phyloP scores from a whole-genome alignment of 2,113 vertebrate species.

The Naja naja region DNA sequence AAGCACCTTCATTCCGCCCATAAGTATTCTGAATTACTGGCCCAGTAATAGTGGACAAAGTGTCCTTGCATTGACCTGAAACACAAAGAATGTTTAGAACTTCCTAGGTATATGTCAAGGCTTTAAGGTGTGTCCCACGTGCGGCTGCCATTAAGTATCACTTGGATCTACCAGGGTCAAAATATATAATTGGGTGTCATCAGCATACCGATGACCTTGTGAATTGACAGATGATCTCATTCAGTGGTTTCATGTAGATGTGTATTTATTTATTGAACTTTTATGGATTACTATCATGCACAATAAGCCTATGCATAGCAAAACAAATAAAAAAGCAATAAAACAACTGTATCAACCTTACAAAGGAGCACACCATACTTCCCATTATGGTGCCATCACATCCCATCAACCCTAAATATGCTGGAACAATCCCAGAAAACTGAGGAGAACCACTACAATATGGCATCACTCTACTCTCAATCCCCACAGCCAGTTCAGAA shows the following conservation, averaged over 20 bases:
- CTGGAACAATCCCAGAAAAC: background rate
- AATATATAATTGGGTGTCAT: background rate
- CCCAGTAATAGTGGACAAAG: slow-evolving; percentile 89
- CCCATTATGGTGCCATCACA: background rate
- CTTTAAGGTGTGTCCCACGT: no score
- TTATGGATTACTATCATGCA: background rate
- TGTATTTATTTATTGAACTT: background rate
- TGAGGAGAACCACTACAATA: background rate
- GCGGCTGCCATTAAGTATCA: no score
- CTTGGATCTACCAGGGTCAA: background rate
- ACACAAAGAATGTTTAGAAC: background rate
- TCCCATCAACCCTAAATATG: background rate
- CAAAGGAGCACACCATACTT: background rate
- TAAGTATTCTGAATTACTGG: slow-evolving; percentile 93
- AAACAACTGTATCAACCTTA: background rate
- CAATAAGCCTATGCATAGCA: background rate
- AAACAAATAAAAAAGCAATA: background rate
- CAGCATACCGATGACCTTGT: background rate
- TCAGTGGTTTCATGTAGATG: background rate
- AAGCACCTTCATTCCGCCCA: slow-evolving; percentile 89
- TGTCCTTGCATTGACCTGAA: slow-evolving; percentile 93
- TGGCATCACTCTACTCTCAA: background rate
- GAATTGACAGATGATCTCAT: background rate
- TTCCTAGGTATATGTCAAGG: background rate
- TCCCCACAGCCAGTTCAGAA: background rate